These are phyloP conservation scores for Panthera tigris DNA, from an alignment of 2,113 vertebrate species.

Conservation along the genomic window DNA sequence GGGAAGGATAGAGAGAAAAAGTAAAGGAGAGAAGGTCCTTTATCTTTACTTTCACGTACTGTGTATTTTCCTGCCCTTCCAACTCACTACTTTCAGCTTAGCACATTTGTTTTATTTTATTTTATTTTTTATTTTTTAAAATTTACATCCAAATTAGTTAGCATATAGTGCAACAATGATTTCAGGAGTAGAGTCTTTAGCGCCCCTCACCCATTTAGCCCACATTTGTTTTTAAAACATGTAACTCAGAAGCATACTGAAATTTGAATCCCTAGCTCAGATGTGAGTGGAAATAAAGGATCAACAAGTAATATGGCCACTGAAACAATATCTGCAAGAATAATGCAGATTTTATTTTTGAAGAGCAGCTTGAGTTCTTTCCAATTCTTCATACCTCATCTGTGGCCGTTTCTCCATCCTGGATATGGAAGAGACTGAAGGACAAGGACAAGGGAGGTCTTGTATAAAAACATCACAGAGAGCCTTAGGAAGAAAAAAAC, in stretches of 20 bases:
- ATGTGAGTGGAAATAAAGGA: slow-evolving; percentile 40
- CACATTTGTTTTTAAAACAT: neutral
- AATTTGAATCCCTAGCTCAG: neutral
- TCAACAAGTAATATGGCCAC: neutral
- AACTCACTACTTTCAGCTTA: neutral
- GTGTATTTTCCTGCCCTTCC: neutral
- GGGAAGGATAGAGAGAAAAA: neutral
- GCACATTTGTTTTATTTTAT: neutral
- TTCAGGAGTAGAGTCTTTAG: no score
- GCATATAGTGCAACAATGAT: no score
- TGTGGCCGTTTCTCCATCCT: neutral
- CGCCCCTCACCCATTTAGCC: no score
- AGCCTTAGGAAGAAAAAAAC: neutral
- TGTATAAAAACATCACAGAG: neutral
- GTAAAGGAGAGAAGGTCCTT: neutral
- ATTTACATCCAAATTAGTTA: no score
- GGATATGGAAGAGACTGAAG: neutral
- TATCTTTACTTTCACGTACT: neutral
- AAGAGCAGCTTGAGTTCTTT: neutral
- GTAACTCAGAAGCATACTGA: neutral
- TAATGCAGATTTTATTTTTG: neutral
- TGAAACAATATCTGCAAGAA: neutral
- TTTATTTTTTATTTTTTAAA: no score
- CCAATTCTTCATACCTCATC: neutral
- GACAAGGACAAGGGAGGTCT: neutral